A percentile compares a stretch with the other conserved stretches of the same genome.
Evolutionary conservation across 1,140 invertebrate species (phyloP).

Genomic region (Drosophila rhopaloa): DNA sequence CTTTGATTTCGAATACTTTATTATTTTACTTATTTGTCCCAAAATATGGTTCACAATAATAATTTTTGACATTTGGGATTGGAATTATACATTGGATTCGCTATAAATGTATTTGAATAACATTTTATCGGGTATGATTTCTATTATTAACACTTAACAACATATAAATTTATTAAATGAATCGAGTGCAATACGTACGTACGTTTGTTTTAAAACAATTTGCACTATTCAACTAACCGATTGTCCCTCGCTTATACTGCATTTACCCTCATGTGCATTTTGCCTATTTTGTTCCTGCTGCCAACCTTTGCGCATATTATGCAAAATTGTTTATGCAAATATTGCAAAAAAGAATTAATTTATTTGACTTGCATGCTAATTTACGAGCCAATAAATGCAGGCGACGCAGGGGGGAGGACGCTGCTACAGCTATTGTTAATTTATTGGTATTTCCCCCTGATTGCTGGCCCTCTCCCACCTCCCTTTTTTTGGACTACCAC

Average conservation of each 20-base stretch:
- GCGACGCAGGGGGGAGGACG: slow-evolving; percentile 11
- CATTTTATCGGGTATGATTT: no score
- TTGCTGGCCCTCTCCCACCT: neutral
- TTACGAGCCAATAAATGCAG: slow-evolving; percentile 79
- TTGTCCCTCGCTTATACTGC: slow-evolving; percentile 15
- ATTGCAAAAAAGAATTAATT: slow-evolving; percentile 82
- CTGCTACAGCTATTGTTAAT: slow-evolving; percentile 69
- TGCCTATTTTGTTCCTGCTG: slow-evolving; percentile 50
- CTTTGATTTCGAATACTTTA: no score
- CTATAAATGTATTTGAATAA: no score
- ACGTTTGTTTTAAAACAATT: neutral
- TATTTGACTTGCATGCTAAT: slow-evolving; percentile 82
- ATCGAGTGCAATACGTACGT: neutral
- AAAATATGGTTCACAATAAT: no score
- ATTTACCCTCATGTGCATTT: slow-evolving; percentile 25
- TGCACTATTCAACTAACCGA: neutral
- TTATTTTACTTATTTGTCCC: no score
- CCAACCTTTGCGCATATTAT: slow-evolving; percentile 76
- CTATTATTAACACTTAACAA: no score
- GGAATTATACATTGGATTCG: no score
- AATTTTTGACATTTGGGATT: no score
- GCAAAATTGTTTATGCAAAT: slow-evolving; percentile 83
- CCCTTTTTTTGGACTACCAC: slow-evolving; percentile 15
- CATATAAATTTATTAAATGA: neutral
- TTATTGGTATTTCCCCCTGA: slow-evolving; percentile 61